These are phyloP conservation scores for Patella depressa DNA, from an alignment of 2,888 invertebrate genomes.

Conservation along the genomic window DNA sequence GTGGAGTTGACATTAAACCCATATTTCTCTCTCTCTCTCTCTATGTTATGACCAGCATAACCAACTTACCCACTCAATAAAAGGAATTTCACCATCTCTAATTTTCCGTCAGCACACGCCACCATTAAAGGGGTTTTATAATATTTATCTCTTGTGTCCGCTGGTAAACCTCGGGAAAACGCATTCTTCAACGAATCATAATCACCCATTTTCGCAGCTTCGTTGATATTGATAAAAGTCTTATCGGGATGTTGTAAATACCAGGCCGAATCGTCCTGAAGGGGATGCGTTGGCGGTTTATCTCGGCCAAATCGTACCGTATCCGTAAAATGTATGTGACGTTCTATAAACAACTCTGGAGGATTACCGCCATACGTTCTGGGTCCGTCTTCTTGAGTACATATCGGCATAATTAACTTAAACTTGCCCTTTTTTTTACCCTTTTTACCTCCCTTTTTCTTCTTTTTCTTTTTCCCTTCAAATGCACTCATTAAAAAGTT, in stretches of 20 bases:
- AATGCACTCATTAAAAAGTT: conserved; percentile 69
- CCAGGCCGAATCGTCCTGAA: conserved; percentile 71
- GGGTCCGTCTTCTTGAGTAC: conserved; percentile 64
- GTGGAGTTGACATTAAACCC: too few species aligned
- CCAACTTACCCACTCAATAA: conserved; percentile 67
- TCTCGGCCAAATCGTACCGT: conserved; percentile 68
- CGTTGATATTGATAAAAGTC: conserved; percentile 67
- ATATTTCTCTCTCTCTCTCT: too few species aligned
- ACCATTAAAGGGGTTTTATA: conserved; percentile 72
- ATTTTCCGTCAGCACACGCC: conserved; percentile 64
- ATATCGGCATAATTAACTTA: conserved; percentile 70
- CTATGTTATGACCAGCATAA: too few species aligned
- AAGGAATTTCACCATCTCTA: conserved; percentile 67
- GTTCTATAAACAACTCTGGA: conserved; percentile 65
- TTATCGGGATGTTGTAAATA: conserved; percentile 68
- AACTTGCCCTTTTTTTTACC: conserved; percentile 69
- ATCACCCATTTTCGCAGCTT: conserved; percentile 68
- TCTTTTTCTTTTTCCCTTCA: conserved; percentile 71
- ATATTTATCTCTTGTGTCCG: conserved; percentile 69
- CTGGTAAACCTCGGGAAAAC: conserved; percentile 58
- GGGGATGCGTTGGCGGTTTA: conserved; percentile 66
- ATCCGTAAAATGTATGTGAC: conserved; percentile 69
- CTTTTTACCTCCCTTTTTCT: conserved; percentile 63
- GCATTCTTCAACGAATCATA: conserved; percentile 67
- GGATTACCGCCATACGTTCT: conserved; percentile 68